These are phyloP conservation scores for Eucera pruinosa DNA, from an alignment of 2,888 invertebrate genomes.

Conservation along the genomic window DNA sequence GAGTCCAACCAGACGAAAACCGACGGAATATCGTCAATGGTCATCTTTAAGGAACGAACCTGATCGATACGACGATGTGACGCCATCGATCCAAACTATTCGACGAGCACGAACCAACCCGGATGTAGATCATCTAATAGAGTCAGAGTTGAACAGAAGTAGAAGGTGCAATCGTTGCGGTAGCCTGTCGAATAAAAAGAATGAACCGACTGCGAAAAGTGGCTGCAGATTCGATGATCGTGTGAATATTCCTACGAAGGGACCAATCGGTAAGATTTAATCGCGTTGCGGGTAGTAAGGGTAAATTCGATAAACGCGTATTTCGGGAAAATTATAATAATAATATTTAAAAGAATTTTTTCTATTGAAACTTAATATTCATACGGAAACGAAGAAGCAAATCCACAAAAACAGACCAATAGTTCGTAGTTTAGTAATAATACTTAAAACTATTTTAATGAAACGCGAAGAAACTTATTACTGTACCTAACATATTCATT, in stretches of 20 bases:
- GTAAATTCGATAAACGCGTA: too few species aligned
- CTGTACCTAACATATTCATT: too few species aligned
- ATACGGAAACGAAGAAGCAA: too few species aligned
- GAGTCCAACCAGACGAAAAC: constrained; percentile 43
- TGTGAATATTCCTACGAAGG: constrained; percentile 54
- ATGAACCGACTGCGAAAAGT: constrained; percentile 44
- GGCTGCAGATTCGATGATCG: constrained; percentile 68
- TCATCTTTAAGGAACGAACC: constrained; percentile 49
- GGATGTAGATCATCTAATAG: constrained; percentile 60
- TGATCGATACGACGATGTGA: constrained; percentile 61
- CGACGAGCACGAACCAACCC: constrained; percentile 65
- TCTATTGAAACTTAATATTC: too few species aligned
- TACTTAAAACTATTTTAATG: too few species aligned
- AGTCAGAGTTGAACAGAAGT: constrained; percentile 40
- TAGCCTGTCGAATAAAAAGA: constrained; percentile 51
- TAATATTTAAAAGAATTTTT: too few species aligned
- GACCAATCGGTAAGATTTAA: constrained; percentile 65
- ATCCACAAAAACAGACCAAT: too few species aligned
- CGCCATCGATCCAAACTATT: constrained; percentile 25
- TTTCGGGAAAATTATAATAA: too few species aligned
- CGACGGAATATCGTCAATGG: constrained; percentile 55
- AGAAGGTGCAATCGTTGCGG: constrained; percentile 72
- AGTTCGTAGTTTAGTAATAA: too few species aligned
- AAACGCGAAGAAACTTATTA: too few species aligned
- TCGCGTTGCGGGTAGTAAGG: too few species aligned